Evolutionary conservation across 92 coral and sea anemone genomes (phyloP).

Genomic region (Epizoanthus fatuus): DNA sequence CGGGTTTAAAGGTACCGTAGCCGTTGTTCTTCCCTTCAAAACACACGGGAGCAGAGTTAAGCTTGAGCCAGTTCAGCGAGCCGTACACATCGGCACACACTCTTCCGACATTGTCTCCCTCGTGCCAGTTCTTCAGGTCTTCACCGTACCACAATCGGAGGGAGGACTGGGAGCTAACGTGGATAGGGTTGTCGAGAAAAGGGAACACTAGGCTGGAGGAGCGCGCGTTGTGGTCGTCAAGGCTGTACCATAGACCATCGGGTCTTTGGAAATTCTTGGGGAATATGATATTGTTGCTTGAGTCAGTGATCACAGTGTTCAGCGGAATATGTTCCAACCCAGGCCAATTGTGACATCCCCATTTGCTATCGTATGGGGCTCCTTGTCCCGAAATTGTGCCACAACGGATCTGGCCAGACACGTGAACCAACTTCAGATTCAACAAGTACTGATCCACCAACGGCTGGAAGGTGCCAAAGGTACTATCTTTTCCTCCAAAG

Average conservation of each 20-base stretch:
- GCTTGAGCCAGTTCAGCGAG: slow-evolving; percentile 3
- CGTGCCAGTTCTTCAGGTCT: slow-evolving; percentile 61
- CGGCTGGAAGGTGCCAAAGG: slow-evolving; percentile 5
- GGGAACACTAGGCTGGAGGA: not conserved
- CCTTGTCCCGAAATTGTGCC: slow-evolving; percentile 11
- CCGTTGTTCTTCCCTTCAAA: not conserved
- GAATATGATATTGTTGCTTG: slow-evolving; percentile 2
- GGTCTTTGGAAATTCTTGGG: slow-evolving; percentile 5
- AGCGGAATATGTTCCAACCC: slow-evolving; percentile 19
- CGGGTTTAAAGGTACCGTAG: slow-evolving; percentile 11
- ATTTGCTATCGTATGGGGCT: slow-evolving; percentile 8
- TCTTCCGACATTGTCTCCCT: slow-evolving; percentile 65
- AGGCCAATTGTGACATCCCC: slow-evolving; percentile 25
- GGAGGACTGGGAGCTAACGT: slow-evolving; percentile 19
- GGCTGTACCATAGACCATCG: slow-evolving; percentile 11
- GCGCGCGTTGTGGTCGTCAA: not conserved
- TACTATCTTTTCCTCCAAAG: slow-evolving; percentile 5
- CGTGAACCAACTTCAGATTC: slow-evolving; percentile 12
- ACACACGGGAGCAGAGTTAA: slow-evolving; percentile 13
- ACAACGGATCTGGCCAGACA: slow-evolving; percentile 22
- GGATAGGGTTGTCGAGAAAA: not conserved
- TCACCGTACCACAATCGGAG: slow-evolving; percentile 74
- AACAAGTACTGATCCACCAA: slow-evolving; percentile 9
- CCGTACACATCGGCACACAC: slow-evolving; percentile 80
- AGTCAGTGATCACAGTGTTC: slow-evolving; percentile 8